These are phyloP conservation scores for Vulpes vulpes DNA, from an alignment of 2,113 vertebrate genomes.

Conservation along the genomic window DNA sequence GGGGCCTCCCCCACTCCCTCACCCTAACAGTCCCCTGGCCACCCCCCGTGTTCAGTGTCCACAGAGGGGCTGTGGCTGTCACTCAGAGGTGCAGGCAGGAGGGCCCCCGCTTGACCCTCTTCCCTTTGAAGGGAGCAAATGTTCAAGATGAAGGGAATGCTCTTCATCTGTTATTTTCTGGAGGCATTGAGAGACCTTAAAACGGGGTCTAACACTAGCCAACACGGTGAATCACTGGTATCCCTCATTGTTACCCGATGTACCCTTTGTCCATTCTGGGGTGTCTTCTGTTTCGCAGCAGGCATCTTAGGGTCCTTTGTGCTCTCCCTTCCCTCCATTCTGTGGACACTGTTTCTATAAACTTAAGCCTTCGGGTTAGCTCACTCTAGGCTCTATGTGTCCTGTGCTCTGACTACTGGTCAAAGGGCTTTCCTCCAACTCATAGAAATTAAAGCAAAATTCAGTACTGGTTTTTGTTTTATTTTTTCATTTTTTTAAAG, in stretches of 20 bases:
- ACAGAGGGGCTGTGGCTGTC: background rate
- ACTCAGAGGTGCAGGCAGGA: background rate
- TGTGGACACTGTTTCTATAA: background rate
- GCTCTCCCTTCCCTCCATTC: background rate
- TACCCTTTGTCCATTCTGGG: background rate
- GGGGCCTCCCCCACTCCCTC: background rate
- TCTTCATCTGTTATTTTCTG: background rate
- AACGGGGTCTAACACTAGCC: background rate
- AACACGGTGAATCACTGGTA: background rate
- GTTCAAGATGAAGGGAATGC: background rate
- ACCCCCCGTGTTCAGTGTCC: background rate
- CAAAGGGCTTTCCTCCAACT: background rate
- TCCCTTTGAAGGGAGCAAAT: slow-evolving; percentile 6
- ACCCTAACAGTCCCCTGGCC: background rate
- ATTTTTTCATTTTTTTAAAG: too few species aligned
- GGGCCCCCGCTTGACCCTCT: background rate
- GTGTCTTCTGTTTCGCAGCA: background rate
- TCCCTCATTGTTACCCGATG: background rate
- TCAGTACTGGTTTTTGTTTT: background rate
- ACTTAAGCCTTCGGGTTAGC: background rate
- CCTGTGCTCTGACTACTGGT: background rate
- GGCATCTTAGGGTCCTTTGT: background rate
- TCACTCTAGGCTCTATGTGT: background rate
- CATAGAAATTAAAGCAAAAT: background rate
- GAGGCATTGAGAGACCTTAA: background rate